These are phyloP conservation scores for Chaetops frenatus DNA, from an alignment of 2,113 vertebrate genomes.

Conservation along the genomic window DNA sequence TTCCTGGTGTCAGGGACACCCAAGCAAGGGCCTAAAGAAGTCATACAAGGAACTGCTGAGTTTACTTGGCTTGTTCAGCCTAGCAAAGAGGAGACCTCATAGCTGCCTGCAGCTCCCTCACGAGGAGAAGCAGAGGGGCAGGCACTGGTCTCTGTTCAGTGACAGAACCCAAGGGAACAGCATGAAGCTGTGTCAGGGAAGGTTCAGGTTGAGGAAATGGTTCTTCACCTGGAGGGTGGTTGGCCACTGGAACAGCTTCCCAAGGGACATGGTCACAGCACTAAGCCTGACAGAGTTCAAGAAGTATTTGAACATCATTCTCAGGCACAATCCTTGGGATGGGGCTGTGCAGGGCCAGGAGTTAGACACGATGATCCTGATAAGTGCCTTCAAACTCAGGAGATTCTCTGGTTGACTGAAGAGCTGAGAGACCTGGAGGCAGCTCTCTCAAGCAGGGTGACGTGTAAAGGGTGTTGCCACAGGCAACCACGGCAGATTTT, in stretches of 20 bases:
- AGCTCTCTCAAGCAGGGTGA: neutral
- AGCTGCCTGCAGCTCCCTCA: neutral
- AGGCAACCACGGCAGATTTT: neutral
- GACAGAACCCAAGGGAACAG: neutral
- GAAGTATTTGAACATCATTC: neutral
- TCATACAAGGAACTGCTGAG: neutral
- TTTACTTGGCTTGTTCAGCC: neutral
- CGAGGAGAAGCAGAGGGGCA: neutral
- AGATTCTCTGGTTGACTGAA: neutral
- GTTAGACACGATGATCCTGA: neutral
- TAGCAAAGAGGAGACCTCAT: neutral
- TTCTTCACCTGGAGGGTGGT: neutral
- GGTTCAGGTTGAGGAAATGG: neutral
- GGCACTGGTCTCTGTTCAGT: neutral
- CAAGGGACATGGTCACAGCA: neutral
- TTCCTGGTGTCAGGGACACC: neutral
- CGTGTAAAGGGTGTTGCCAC: neutral
- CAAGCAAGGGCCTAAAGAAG: neutral
- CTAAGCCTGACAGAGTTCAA: neutral
- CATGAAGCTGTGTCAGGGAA: neutral
- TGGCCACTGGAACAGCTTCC: neutral
- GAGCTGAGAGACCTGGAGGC: neutral
- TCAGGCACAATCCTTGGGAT: neutral
- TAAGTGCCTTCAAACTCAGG: neutral
- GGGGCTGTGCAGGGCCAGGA: neutral